Conservation (phyloP, 2,888 invertebrate species). For the Philopedon plagiatum region DNA sequence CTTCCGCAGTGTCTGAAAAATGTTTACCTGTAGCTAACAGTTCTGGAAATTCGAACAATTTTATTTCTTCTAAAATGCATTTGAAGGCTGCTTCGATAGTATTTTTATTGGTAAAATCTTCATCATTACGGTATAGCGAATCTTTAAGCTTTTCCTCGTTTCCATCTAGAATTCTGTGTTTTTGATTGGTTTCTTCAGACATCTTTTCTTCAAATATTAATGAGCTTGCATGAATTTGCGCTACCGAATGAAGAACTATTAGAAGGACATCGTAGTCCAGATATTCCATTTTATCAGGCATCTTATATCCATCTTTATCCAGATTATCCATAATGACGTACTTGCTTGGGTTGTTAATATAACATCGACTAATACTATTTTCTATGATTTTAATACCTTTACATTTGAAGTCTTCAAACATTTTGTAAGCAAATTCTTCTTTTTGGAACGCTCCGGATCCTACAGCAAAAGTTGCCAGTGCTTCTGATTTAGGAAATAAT, state of each 20-base stretch:
- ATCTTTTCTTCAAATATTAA: constrained; percentile 63
- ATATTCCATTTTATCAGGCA: constrained; percentile 54
- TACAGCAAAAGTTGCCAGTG: constrained; percentile 57
- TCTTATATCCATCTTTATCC: constrained; percentile 58
- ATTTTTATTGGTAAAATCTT: constrained; percentile 54
- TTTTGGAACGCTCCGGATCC: constrained; percentile 59
- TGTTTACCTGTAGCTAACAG: constrained; percentile 57
- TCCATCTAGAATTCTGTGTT: constrained; percentile 52
- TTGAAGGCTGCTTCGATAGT: constrained; percentile 59
- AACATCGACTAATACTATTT: constrained; percentile 64
- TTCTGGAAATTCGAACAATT: constrained; percentile 58
- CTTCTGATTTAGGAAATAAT: constrained; percentile 57
- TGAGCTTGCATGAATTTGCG: constrained; percentile 64
- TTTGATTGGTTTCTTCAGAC: constrained; percentile 41
- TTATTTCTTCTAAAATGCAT: constrained; percentile 58
- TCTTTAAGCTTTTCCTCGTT: constrained; percentile 55
- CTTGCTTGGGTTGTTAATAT: constrained; percentile 59
- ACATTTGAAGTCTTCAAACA: constrained; percentile 54
- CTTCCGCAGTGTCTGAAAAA: constrained; percentile 53
- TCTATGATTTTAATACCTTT: constrained; percentile 50
- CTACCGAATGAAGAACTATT: constrained; percentile 60
- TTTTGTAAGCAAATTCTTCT: constrained; percentile 58
- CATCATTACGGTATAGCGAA: constrained; percentile 37
- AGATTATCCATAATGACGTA: constrained; percentile 68
- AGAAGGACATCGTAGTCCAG: constrained; percentile 60